Evolutionary conservation across 2,888 invertebrate species (phyloP), one percentile per base, ranked within the genome.

Genomic region (Acholoe squamosa): DNA sequence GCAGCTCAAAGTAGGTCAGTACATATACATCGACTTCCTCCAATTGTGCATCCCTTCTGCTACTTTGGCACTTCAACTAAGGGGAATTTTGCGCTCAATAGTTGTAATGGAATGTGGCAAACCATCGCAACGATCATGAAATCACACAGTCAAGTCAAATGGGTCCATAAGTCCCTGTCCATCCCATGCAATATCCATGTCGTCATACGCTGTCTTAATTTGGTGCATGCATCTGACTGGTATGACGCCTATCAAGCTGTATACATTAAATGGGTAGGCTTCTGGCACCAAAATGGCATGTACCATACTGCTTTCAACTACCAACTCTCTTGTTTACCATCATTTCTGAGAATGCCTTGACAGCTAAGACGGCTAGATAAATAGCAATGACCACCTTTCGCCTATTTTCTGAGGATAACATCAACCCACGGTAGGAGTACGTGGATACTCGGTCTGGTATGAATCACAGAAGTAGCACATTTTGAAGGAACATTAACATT

Each of bases 401-500:
- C 3, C 43, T 3, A 3, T 43, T 43, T 43, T 43, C 5, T 43
- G 43, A 43, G 43, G 43, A 43, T 43, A 43, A 7, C 3, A 43
- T 61, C 19, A 7, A n/a, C 43, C 43, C 43, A 43, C 43, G 10
- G 43, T 43, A 43, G 43, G 3, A 43, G 43, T 43, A 43, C 43
- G 7, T 80, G 33, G 14, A 80, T 43, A 80, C 19, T 80, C 33
- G 80, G 43, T 80, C 80, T 22, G 43, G 43, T 43, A 16, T 33
- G 80, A 80, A 80, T 80, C 80, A 80, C 80, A 80, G 80, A 80
- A 80, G 33, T 80, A 80, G 80, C 80, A 76, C 76, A 31, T 76
- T 80, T 80, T 43, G 34, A 22, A 80, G n/a, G 31, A 34, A 80
- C 33, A 33, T 22, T 34, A 14, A 34, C 34, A 14, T 34, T 80